Evolutionary conservation across 2,113 vertebrate genomes (phyloP), one percentile per base, ranked within the genome.

Genomic region (Speoplatyrhinus poulsoni): DNA sequence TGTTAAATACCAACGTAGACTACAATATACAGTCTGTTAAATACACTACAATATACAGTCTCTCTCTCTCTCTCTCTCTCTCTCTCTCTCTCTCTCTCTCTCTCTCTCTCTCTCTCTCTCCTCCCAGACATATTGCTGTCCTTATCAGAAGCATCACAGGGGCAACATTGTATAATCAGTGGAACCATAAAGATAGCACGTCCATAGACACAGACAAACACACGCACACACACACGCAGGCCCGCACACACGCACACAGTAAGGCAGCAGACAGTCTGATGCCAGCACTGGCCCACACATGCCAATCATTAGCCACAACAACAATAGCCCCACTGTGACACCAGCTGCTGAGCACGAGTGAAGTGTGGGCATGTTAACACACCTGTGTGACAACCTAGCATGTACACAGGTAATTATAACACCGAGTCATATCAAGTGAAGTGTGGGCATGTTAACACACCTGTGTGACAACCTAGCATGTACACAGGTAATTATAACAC

Each of bases 381-480:
- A 74, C 62, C 48, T 59, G 69, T 17, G 32, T 64, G 68, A 70
- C 57, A 63, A 65, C 76, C 75, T 71, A 81, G 8, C 59, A 60
- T 69, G 60, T 12, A 26, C 36, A 19, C 19, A 36, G 26, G 13
- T 17, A 58, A 46, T 47, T 65, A 72, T 1, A 41, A 41, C 36
- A 41, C 36, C 2, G 36, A 41, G 19, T 19, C 19, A 19, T 19
- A 19, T 19, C 36, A 7, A 9, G 62, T 57, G n/a, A 6, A 73
- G 36, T 1, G 10, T 46, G 63, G 60, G 58, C 41, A 69, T 80
- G 67, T 80, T 82, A 80, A 69, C 63, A 66, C 72, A 74, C 62
- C 48, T 59, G 69, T 17, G 32, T 63, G 68, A 70, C 57, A 63
- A 65, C 76, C 75, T 71, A 81, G 12, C 59, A 60, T 69, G 60